Percentiles rank a stretch among this genome's conserved stretches.
phyloP scores from a whole-genome alignment of 2,888 invertebrate species.

The Drosophila tanythrix region DNA sequence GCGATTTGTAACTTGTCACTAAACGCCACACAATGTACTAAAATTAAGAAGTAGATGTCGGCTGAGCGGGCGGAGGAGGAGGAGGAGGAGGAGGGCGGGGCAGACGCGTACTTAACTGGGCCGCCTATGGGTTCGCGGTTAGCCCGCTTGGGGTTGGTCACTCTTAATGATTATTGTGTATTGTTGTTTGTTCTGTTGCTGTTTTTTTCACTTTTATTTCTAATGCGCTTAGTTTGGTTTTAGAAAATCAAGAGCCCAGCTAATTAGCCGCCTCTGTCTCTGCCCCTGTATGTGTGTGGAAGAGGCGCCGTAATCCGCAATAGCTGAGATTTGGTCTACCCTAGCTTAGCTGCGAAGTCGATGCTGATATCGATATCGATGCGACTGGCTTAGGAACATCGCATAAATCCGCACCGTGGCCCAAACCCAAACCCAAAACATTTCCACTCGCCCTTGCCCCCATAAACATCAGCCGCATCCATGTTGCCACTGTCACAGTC shows the following conservation, averaged over 20 bases:
- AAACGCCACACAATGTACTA: background rate
- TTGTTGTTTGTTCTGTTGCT: background rate
- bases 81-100: background rate
- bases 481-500: slow-evolving; percentile 4
- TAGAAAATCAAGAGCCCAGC: slow-evolving; percentile 51
- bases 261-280: slow-evolving; percentile 52
- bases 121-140: slow-evolving; percentile 63
- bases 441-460: background rate
- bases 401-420: slow-evolving; percentile 10
- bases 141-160: slow-evolving; percentile 43
- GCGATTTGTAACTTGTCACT: slow-evolving; percentile 75
- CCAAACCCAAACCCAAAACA: slow-evolving; percentile 15
- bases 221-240: slow-evolving; percentile 70
- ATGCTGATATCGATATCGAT: slow-evolving; percentile 38
- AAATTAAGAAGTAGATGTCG: background rate
- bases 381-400: slow-evolving; percentile 15
- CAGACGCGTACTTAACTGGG: background rate
- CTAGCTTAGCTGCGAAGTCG: slow-evolving; percentile 26
- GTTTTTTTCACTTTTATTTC: slow-evolving; percentile 14
- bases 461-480: background rate
- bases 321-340: slow-evolving; percentile 69
- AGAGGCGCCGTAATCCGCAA: slow-evolving; percentile 65
- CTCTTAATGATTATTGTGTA: slow-evolving; percentile 32
- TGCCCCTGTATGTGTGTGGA: slow-evolving; percentile 11
- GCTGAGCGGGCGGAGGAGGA: background rate